Conservation (phyloP, 2,113 vertebrate species). For the Helogale parvula region DNA sequence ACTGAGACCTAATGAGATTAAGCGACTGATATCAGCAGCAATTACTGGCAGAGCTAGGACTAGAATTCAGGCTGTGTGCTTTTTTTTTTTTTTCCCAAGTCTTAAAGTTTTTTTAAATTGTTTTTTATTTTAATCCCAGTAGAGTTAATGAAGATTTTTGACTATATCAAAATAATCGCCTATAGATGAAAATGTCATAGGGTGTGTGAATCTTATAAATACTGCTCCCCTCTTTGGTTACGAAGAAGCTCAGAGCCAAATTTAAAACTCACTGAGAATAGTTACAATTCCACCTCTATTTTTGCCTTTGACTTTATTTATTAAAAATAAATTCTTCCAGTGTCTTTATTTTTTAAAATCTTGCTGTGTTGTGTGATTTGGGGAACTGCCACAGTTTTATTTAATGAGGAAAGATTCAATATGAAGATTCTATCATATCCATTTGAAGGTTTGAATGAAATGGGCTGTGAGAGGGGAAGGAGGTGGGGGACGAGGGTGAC, state of each 20-base stretch:
- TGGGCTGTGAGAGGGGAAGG: background rate
- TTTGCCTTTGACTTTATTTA: slow-evolving; percentile 10
- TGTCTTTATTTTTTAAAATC: background rate
- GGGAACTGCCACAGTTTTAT: background rate
- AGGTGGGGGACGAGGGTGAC: background rate
- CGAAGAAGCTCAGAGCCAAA: background rate
- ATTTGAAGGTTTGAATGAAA: background rate
- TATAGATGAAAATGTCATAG: background rate
- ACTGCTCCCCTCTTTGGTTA: background rate
- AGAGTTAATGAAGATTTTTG: background rate
- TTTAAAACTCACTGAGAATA: background rate
- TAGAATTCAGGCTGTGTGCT: background rate
- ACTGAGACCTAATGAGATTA: background rate
- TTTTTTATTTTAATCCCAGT: background rate
- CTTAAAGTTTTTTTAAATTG: background rate
- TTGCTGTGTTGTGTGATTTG: background rate
- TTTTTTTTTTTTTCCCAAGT: background rate
- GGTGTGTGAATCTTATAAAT: background rate
- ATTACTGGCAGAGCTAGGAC: background rate
- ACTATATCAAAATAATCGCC: background rate
- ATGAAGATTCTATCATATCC: background rate
- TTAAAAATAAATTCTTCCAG: background rate
- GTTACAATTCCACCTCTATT: background rate
- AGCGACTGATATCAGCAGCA: background rate
- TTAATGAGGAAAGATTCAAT: background rate